A percentile compares a stretch with the other conserved stretches of the same genome.
These are phyloP conservation scores for Arothron firmamentum DNA, from an alignment of 2,113 vertebrate species.

Conservation along the genomic window DNA sequence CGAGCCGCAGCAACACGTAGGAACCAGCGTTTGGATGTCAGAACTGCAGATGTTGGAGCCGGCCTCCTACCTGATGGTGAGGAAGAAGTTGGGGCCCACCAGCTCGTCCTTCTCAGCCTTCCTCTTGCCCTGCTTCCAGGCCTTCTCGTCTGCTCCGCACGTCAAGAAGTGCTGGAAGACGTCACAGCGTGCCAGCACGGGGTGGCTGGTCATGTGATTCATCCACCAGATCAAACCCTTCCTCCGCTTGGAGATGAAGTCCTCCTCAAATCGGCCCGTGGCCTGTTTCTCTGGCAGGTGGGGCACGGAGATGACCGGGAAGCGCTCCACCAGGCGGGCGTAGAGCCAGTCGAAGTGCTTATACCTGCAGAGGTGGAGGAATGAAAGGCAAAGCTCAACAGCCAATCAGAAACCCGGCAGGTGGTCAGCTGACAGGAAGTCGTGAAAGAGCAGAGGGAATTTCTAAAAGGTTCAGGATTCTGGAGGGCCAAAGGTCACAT, in stretches of 20 bases:
- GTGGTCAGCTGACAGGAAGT: slow-evolving; percentile 13
- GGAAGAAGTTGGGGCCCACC: slow-evolving; percentile 94
- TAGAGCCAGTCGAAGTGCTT: slow-evolving; percentile 99
- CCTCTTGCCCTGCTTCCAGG: slow-evolving; percentile 96
- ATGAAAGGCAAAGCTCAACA: too few relatives aligned
- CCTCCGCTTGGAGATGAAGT: slow-evolving; percentile 94
- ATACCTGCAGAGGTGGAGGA: slow-evolving; percentile 69
- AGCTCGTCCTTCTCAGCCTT: slow-evolving; percentile 93
- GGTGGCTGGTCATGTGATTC: slow-evolving; percentile 97
- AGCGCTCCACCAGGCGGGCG: slow-evolving; percentile 87
- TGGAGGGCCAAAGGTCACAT: neutral
- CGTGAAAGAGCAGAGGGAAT: slow-evolving; percentile 21
- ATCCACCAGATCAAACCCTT: slow-evolving; percentile 97
- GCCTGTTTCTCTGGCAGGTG: slow-evolving; percentile 96
- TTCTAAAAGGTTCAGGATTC: slow-evolving; percentile 17
- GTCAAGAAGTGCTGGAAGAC: slow-evolving; percentile 97
- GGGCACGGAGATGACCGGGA: slow-evolving; percentile 94
- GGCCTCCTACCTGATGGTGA: slow-evolving; percentile 79
- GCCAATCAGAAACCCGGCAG: too few relatives aligned
- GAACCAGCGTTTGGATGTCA: neutral
- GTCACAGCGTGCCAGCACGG: slow-evolving; percentile 87
- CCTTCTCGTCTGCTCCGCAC: slow-evolving; percentile 87
- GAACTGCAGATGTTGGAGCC: neutral
- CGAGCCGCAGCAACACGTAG: neutral
- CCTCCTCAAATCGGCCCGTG: slow-evolving; percentile 94